A percentile compares a stretch with the other conserved stretches of the same genome.
Conservation (phyloP, 2,113 vertebrate genomes). For the Phalacrocorax aristotelis region DNA sequence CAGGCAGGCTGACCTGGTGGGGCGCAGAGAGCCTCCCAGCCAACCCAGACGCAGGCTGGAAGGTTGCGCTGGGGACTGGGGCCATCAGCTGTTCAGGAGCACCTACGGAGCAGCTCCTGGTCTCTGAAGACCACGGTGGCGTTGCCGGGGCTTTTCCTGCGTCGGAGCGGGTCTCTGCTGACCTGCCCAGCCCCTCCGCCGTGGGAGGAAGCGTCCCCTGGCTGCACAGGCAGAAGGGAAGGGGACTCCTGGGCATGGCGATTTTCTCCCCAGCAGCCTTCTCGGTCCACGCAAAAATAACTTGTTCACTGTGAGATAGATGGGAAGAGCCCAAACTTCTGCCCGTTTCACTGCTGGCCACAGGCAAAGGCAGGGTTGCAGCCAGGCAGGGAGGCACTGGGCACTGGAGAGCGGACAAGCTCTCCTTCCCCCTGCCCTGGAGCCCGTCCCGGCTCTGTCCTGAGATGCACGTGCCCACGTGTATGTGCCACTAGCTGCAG, state of each 20-base stretch:
- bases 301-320: no score
- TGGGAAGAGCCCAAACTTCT: background rate
- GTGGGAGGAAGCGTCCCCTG: background rate
- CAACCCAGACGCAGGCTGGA: accelerated
- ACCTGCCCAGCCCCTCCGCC: accelerated
- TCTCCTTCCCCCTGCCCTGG: no score
- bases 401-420: background rate
- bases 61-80: accelerated
- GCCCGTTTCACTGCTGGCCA: accelerated
- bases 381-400: no score
- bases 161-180: no score
- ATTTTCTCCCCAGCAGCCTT: background rate
- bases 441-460: background rate
- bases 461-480: no score
- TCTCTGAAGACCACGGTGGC: no score
- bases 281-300: background rate
- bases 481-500: background rate
- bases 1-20: no score
- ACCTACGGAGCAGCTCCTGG: background rate
- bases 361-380: no score
- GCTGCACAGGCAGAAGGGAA: background rate
- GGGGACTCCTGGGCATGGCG: accelerated
- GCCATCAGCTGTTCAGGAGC: no score
- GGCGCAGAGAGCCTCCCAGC: background rate
- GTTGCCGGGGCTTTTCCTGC: background rate